These are phyloP conservation scores for Pseudoips prasinana DNA, from an alignment of 2,888 invertebrate species.

Conservation along the genomic window DNA sequence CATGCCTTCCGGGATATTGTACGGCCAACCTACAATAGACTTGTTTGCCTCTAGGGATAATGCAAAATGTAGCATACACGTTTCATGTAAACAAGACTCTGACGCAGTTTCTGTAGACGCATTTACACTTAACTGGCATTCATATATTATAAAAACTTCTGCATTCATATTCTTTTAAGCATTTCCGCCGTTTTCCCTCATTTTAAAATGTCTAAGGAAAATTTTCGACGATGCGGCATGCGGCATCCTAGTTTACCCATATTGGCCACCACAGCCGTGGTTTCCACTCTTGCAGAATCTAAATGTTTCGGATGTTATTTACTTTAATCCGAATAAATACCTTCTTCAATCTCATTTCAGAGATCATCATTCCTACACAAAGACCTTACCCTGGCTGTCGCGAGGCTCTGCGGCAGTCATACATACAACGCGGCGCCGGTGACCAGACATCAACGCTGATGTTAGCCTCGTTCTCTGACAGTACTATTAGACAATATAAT, in stretches of 20 bases:
- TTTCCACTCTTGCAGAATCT: background rate
- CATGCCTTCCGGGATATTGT: slow-evolving; percentile 1
- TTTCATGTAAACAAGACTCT: slow-evolving; percentile 5
- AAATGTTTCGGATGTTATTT: background rate
- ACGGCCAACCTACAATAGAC: background rate
- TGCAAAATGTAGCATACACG: slow-evolving; percentile 1
- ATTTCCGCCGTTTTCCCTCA: slow-evolving; percentile 1
- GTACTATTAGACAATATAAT: background rate
- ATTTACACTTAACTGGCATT: slow-evolving; percentile 4
- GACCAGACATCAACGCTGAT: background rate
- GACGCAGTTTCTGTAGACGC: slow-evolving; percentile 3
- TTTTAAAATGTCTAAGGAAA: slow-evolving; percentile 1
- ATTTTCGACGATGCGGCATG: slow-evolving; percentile 1
- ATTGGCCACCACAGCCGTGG: slow-evolving; percentile 2
- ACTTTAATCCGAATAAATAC: background rate
- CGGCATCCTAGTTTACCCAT: slow-evolving; percentile 1
- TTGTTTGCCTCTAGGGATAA: slow-evolving; percentile 1
- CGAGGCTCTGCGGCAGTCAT: background rate
- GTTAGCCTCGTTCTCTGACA: background rate
- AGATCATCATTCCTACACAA: background rate
- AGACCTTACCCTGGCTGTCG: background rate
- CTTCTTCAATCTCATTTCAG: background rate
- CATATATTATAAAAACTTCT: no score
- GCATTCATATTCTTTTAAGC: slow-evolving; percentile 7
- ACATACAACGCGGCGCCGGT: background rate